Percentiles rank a stretch among this genome's conserved stretches.
Conservation (phyloP, 2,888 invertebrate species). For the Ypsolopha scabrella region DNA sequence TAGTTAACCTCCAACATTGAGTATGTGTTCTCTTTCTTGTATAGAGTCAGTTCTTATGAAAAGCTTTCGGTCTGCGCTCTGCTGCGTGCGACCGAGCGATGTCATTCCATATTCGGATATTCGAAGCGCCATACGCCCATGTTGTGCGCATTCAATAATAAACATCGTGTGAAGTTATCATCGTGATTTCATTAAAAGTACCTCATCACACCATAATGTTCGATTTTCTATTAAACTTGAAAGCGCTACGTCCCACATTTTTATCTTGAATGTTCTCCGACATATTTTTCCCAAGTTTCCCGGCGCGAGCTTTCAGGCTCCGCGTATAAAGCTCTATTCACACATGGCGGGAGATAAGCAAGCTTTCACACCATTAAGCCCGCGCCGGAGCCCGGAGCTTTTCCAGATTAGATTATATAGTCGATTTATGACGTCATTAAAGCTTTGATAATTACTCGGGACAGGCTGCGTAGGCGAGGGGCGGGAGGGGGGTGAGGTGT, state of each 20-base stretch:
- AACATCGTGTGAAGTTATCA: no score
- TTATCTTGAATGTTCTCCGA: constrained; percentile 68
- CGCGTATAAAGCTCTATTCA: constrained; percentile 70
- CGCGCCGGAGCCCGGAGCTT: constrained; percentile 69
- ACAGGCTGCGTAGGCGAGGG: constrained; percentile 67
- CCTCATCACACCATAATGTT: no score
- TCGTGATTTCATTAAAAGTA: no score
- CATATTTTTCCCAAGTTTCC: constrained; percentile 71
- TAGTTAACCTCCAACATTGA: no score
- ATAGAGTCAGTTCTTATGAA: no score
- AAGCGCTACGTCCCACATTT: constrained; percentile 68
- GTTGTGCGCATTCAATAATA: no score
- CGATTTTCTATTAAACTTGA: constrained; percentile 71
- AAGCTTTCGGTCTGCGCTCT: no score
- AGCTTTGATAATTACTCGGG: constrained; percentile 73
- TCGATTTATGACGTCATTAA: constrained; percentile 72
- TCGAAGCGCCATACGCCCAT: no score
- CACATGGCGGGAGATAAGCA: constrained; percentile 71
- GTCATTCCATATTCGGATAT: no score
- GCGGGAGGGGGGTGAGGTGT: constrained; percentile 26
- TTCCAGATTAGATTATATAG: constrained; percentile 73
- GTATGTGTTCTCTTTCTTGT: no score
- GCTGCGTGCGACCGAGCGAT: no score
- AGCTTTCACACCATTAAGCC: constrained; percentile 71
- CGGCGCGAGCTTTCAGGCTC: constrained; percentile 66